phyloP scores from a whole-genome alignment of 2,888 invertebrate genomes.

The Malthinus seriepunctatus region DNA sequence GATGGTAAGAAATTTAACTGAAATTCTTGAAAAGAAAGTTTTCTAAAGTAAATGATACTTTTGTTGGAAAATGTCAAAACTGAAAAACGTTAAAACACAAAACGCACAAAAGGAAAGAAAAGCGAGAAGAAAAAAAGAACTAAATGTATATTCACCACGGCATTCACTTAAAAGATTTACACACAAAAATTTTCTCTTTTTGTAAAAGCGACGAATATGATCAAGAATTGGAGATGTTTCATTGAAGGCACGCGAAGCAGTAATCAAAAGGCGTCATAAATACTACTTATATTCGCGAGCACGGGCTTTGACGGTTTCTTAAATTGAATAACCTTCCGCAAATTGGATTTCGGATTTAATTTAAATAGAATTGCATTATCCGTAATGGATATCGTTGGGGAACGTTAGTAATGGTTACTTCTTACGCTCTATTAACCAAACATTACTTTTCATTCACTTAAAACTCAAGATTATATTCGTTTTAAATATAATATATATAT shows the following conservation, averaged over 20 bases:
- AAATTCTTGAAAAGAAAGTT: not conserved
- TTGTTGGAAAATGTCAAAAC: not conserved
- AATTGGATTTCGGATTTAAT: conserved; percentile 32
- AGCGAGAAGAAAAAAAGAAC: not conserved
- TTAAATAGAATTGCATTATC: conserved; percentile 29
- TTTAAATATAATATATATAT: too few relatives aligned
- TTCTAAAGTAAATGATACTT: not conserved
- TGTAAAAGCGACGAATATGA: conserved; percentile 24
- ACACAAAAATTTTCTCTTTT: conserved; percentile 12
- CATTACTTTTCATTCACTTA: conserved; percentile 8
- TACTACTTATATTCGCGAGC: conserved; percentile 31
- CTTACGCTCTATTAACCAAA: conserved; percentile 33
- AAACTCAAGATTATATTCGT: too few relatives aligned
- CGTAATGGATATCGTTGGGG: conserved; percentile 32
- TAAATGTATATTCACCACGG: conserved; percentile 16
- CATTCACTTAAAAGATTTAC: conserved; percentile 25
- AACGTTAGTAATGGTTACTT: conserved; percentile 30
- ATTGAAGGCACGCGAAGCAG: conserved; percentile 28
- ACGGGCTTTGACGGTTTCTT: conserved; percentile 33
- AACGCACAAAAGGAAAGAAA: conserved; percentile 18
- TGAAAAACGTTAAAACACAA: conserved; percentile 20
- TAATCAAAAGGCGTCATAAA: conserved; percentile 32
- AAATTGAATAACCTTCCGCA: conserved; percentile 35
- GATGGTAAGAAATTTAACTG: too few relatives aligned
- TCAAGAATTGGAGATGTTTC: conserved; percentile 26